Conservation (phyloP, 2,888 invertebrate species). For the Nematopogon swammerdamellus region DNA sequence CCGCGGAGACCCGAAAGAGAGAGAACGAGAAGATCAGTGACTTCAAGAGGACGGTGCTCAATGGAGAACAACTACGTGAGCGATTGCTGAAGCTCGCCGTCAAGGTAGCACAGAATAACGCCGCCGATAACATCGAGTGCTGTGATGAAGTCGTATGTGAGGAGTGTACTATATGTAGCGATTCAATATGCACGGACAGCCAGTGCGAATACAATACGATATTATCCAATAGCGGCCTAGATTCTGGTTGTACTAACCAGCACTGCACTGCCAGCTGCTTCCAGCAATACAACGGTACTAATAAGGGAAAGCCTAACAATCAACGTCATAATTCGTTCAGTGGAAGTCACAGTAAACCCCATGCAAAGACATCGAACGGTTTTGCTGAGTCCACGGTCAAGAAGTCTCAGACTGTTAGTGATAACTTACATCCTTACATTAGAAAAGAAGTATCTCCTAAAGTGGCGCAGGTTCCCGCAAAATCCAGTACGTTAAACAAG, state of each 20-base stretch:
- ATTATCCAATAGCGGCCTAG: conserved; percentile 42
- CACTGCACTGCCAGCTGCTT: conserved; percentile 42
- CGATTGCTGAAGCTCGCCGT: conserved; percentile 62
- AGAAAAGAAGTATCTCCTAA: conserved; percentile 43
- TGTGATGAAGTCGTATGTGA: conserved; percentile 52
- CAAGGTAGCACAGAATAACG: conserved; percentile 40
- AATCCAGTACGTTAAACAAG: conserved; percentile 27
- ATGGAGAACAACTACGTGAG: conserved; percentile 64
- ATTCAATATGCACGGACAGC: conserved; percentile 49
- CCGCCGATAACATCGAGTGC: conserved; percentile 49
- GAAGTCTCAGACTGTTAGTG: conserved; percentile 44
- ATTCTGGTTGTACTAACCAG: conserved; percentile 41
- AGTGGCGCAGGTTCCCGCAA: conserved; percentile 16
- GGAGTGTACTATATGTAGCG: conserved; percentile 50
- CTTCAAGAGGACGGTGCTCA: conserved; percentile 49
- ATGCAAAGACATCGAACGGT: conserved; percentile 24
- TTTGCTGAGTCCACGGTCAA: conserved; percentile 36
- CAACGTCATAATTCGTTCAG: conserved; percentile 50
- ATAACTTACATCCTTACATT: conserved; percentile 49
- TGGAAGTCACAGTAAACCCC: conserved; percentile 41
- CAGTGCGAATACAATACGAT: conserved; percentile 49
- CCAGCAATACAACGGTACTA: conserved; percentile 33
- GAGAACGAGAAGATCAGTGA: conserved; percentile 38
- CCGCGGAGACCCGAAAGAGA: conserved; percentile 16
- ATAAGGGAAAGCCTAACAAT: conserved; percentile 22